These are phyloP conservation scores for Deilephila porcellus DNA, from an alignment of 2,888 invertebrate genomes.

Conservation along the genomic window DNA sequence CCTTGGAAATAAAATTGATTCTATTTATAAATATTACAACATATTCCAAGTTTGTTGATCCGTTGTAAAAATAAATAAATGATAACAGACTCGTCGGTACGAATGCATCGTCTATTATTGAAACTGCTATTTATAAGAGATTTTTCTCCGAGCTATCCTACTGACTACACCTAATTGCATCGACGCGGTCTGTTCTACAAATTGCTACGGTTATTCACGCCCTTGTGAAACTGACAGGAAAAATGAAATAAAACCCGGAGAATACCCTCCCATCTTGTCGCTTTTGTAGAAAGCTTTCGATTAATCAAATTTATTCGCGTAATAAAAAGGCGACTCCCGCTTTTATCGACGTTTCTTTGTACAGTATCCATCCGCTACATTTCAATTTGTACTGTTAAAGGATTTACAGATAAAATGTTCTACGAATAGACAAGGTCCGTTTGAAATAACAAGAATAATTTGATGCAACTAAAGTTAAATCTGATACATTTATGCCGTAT, in stretches of 20 bases:
- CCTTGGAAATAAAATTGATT: slow-evolving; percentile 6
- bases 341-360: background rate
- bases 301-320: background rate
- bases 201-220: background rate
- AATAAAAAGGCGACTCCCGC: background rate
- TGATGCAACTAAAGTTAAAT: background rate
- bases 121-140: background rate
- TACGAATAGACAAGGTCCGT: background rate
- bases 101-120: slow-evolving; percentile 3
- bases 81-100: background rate
- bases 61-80: slow-evolving; percentile 1
- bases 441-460: background rate
- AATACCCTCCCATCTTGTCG: background rate
- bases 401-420: too few relatives aligned
- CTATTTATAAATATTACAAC: slow-evolving; percentile 1
- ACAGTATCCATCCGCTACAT: too few relatives aligned
- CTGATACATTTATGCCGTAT: background rate
- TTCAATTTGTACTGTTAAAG: too few relatives aligned
- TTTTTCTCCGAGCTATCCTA: background rate
- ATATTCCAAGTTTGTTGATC: background rate
- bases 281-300: background rate
- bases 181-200: background rate
- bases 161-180: background rate
- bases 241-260: background rate
- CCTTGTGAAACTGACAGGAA: background rate